These are phyloP conservation scores for Anticlea derivata DNA, from an alignment of 2,888 invertebrate genomes.

Conservation along the genomic window DNA sequence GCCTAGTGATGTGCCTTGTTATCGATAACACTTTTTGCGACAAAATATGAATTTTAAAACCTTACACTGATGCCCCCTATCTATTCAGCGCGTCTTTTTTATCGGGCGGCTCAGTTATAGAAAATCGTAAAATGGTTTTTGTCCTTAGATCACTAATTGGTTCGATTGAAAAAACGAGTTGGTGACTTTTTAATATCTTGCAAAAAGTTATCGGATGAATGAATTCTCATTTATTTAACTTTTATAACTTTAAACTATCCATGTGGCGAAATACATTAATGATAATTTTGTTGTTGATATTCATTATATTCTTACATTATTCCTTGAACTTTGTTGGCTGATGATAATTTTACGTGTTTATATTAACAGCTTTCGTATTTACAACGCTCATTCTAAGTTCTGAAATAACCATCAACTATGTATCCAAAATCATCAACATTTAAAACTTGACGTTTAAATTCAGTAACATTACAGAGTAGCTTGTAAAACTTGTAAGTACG, in stretches of 20 bases:
- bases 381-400: no score
- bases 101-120: conserved; percentile 18
- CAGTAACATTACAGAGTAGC: conserved; percentile 32
- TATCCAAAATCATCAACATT: conserved; percentile 5
- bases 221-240: conserved; percentile 9
- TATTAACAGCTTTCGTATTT: neutral
- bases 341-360: neutral
- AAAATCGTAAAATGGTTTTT: conserved; percentile 23
- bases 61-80: conserved; percentile 35
- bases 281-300: neutral
- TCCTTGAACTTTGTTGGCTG: neutral
- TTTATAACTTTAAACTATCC: conserved; percentile 4
- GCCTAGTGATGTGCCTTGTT: conserved; percentile 46
- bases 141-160: conserved; percentile 22
- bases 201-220: conserved; percentile 15
- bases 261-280: conserved; percentile 6
- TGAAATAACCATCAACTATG: neutral
- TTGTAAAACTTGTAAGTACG: conserved; percentile 38
- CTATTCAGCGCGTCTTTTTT: conserved; percentile 20
- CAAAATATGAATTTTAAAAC: conserved; percentile 46
- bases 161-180: conserved; percentile 17
- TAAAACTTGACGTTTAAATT: conserved; percentile 27
- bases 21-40: conserved; percentile 35
- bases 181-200: conserved; percentile 7
- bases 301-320: neutral